phyloP scores from a whole-genome alignment of 2,113 vertebrate genomes.

The Oryctolagus cuniculus region DNA sequence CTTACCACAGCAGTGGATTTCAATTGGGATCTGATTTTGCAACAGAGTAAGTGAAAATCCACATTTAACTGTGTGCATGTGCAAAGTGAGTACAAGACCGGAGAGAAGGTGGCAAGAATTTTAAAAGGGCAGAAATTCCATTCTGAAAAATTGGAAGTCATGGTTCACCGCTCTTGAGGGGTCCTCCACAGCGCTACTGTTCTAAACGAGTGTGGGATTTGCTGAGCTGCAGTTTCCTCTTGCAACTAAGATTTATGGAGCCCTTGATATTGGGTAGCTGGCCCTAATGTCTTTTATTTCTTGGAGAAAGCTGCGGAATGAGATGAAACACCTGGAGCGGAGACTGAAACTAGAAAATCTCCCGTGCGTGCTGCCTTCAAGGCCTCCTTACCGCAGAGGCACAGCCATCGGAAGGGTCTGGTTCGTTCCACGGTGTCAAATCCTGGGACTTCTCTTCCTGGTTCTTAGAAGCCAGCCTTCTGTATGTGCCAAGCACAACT shows the following conservation, averaged over 20 bases:
- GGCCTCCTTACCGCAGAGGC: neutral
- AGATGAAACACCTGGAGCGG: constrained; percentile 61
- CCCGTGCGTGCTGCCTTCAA: neutral
- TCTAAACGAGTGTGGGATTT: neutral
- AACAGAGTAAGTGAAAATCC: neutral
- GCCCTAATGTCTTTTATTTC: constrained; percentile 57
- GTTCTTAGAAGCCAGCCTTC: neutral
- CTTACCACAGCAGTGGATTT: neutral
- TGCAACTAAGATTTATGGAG: constrained; percentile 64
- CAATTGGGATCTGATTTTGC: neutral
- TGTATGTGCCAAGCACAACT: neutral
- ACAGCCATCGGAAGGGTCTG: neutral
- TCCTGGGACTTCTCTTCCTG: neutral
- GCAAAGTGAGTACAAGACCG: neutral
- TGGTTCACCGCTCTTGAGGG: neutral
- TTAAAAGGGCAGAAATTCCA: neutral
- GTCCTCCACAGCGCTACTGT: neutral
- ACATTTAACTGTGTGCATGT: neutral
- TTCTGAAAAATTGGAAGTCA: constrained; percentile 1
- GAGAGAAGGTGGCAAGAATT: neutral
- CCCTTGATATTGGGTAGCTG: constrained; percentile 36
- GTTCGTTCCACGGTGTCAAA: neutral
- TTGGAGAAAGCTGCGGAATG: constrained; percentile 48
- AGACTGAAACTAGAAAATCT: constrained; percentile 11
- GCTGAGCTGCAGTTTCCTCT: constrained; percentile 22